Percentiles rank a stretch among this genome's conserved stretches.
These are phyloP conservation scores for Dendropsophus ebraccatus DNA, from an alignment of 2,113 vertebrate species.

Conservation along the genomic window DNA sequence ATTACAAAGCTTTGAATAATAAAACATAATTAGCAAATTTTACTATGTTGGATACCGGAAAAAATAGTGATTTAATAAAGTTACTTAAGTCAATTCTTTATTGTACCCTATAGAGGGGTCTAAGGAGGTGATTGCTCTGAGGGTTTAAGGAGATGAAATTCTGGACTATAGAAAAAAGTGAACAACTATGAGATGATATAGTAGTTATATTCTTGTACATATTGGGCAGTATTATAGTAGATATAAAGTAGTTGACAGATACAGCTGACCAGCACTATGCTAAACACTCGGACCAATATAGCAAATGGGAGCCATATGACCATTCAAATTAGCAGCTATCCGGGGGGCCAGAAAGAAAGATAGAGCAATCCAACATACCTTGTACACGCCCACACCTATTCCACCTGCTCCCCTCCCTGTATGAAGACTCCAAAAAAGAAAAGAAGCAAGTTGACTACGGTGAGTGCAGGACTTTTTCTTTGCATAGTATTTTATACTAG, in stretches of 20 bases:
- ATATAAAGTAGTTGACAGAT: neutral
- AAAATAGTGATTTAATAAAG: neutral
- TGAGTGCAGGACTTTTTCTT: no score
- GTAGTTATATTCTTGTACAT: slow-evolving; percentile 13
- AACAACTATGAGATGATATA: neutral
- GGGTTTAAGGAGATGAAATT: neutral
- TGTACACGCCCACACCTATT: no score
- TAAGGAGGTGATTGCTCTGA: neutral
- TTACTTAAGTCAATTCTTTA: neutral
- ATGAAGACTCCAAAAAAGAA: no score
- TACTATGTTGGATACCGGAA: neutral
- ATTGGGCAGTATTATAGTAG: neutral
- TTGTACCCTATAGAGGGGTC: neutral
- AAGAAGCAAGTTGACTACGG: no score
- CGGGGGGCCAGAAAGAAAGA: no score
- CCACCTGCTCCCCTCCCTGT: no score
- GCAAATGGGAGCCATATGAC: no score
- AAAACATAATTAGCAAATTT: slow-evolving; percentile 20
- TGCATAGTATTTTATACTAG: no score
- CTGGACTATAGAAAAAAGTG: neutral
- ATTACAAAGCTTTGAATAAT: slow-evolving; percentile 9
- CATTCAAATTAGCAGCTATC: no score
- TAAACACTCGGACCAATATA: no score
- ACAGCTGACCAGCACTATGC: no score
- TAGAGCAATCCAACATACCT: no score